Percentiles rank a stretch among this genome's conserved stretches.
Conservation (phyloP, 2,113 vertebrate species). For the Gallinago media region DNA sequence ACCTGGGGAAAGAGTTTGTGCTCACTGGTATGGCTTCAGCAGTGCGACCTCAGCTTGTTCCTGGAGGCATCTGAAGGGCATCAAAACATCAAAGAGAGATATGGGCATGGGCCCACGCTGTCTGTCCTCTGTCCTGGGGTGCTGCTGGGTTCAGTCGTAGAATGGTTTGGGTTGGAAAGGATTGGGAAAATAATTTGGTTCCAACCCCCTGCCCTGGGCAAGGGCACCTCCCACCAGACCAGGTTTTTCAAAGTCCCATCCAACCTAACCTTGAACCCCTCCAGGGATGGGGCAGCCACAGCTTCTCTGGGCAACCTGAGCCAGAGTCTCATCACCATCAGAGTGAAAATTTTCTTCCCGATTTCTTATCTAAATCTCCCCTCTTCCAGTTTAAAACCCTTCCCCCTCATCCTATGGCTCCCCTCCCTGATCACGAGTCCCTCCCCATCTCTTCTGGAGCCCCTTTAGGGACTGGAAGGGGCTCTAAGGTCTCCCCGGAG, state of each 20-base stretch:
- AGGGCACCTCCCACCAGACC: not conserved
- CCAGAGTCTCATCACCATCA: not conserved
- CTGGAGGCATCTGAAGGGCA: not conserved
- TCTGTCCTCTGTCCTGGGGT: not conserved
- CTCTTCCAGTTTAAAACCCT: not conserved
- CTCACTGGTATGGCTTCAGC: not conserved
- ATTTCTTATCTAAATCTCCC: not conserved
- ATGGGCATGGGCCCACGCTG: rapidly evolving
- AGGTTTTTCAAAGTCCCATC: not conserved
- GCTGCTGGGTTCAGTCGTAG: not conserved
- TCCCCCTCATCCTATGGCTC: not conserved
- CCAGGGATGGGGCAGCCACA: not conserved
- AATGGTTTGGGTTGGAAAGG: not conserved
- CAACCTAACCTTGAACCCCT: not conserved
- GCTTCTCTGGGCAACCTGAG: not conserved
- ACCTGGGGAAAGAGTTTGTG: not conserved
- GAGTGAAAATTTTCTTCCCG: not conserved
- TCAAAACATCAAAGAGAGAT: not conserved
- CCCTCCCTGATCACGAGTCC: not conserved
- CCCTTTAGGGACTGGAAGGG: not conserved
- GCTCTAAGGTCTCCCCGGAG: not conserved
- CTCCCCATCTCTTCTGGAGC: not conserved
- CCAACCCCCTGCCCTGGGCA: not conserved
- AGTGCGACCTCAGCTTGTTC: not conserved
- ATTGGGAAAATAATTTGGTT: not conserved